Evolutionary conservation across 2,113 vertebrate genomes (phyloP).

Genomic region (Anseranas semipalmata): DNA sequence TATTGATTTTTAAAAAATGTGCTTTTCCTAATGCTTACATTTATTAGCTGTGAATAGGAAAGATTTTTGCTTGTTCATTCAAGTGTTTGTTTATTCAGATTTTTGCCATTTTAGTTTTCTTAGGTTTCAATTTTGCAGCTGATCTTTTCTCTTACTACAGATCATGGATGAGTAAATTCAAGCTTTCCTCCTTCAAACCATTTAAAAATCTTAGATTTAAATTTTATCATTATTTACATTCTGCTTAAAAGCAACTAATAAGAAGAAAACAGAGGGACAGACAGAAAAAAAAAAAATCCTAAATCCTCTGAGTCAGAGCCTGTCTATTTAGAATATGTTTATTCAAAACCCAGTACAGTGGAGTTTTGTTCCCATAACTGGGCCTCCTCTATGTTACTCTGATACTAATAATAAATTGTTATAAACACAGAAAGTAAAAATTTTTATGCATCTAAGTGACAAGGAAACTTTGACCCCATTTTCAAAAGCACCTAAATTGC

Average conservation of each 20-base stretch:
- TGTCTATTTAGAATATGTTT: conserved; percentile 53
- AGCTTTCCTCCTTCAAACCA: neutral
- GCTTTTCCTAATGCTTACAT: neutral
- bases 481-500: conserved; percentile 34
- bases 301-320: conserved; percentile 30
- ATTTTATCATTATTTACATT: neutral
- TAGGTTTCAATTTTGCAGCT: neutral
- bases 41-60: neutral
- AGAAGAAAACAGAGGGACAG: neutral
- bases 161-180: neutral
- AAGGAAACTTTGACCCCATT: conserved; percentile 12
- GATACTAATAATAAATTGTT: conserved; percentile 55
- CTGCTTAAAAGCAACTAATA: neutral
- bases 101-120: neutral
- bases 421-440: conserved; percentile 18
- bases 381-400: neutral
- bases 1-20: neutral
- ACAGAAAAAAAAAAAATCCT: neutral
- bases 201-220: neutral
- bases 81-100: neutral
- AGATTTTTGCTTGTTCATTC: neutral
- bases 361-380: conserved; percentile 7
- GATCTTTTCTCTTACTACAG: neutral
- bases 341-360: conserved; percentile 29
- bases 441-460: conserved; percentile 22